Evolutionary conservation across 2,888 invertebrate genomes (phyloP), one percentile per base, ranked within the genome.

Genomic region (Drosophila parthenogenetica): DNA sequence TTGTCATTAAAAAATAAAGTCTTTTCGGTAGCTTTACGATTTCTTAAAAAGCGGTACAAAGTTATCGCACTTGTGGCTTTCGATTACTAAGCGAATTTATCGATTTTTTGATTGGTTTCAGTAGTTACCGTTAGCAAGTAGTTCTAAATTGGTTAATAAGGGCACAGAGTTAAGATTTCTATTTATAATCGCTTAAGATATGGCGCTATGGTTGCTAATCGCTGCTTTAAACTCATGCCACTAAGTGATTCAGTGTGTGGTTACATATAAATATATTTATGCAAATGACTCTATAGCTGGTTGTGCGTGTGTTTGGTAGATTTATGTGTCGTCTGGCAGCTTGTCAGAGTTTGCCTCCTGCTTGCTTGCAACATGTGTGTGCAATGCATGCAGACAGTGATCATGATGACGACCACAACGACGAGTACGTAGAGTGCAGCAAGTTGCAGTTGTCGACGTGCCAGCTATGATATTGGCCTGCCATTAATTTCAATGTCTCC

Each of bases 401-500:
- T 16, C 16, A 42, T 10, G 29, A 54, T 5, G 5, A 43, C n/a
- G 37, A 11, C 17, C 46, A 53, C 25, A 35, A 32, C 42, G 48
- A 32, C 32, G 59, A 43, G 35, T 54, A 59, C 54, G 55, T 49
- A 49, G 55, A 48, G 42, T 57, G 57, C 51, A 64, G 39, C 22
- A 22, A 43, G 4, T 16, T 29, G 29, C 32, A 43, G 39, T 19
- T 39, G 68, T 35, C 49, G 59, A 58, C 63, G 54, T 40, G 40
- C 54, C 72, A 70, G 50, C 72, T 66, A 59, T 72, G 71, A 71
- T 75, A 75, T 75, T 68, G 76, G 71, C 53, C 71, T 73, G 79
- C 69, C 85, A 81, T 79, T 69, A 76, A 78, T 72, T 83, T 70
- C 60, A 77, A 77, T 79, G 79, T 79, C 79, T 64, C 65, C n/a